A percentile compares a stretch with the other conserved stretches of the same genome.
Conservation (phyloP, 64 coral and sea anemone species). For the Trachythela sp. region DNA sequence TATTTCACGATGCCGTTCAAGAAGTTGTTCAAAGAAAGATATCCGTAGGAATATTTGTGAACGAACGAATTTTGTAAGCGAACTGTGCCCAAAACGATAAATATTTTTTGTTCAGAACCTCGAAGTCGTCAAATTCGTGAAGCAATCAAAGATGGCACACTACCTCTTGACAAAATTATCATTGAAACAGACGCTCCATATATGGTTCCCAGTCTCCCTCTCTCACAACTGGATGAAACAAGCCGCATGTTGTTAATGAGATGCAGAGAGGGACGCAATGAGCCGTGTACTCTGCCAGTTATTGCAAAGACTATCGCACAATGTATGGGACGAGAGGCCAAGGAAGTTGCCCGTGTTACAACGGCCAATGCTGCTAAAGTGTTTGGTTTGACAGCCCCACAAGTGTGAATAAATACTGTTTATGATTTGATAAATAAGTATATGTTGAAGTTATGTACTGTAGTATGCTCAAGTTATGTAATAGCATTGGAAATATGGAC, state of each 20-base stretch:
- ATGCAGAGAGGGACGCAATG: conserved; percentile 86
- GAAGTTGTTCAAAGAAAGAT: no score
- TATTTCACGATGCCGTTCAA: no score
- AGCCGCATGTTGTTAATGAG: conserved; percentile 66
- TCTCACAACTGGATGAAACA: conserved; percentile 63
- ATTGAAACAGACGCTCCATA: conserved; percentile 95
- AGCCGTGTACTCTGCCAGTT: conserved; percentile 84
- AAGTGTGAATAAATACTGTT: background rate
- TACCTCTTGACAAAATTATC: conserved; percentile 81
- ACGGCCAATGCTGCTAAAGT: conserved; percentile 71
- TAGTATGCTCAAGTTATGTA: no score
- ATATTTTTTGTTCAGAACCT: conserved; percentile 40
- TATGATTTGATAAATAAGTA: no score
- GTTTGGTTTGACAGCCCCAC: conserved; percentile 50
- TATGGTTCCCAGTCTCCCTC: conserved; percentile 93
- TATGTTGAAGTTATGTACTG: no score
- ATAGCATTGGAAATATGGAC: no score
- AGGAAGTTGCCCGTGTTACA: conserved; percentile 72
- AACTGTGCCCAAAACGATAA: background rate
- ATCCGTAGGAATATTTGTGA: no score
- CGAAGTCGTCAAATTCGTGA: conserved; percentile 66
- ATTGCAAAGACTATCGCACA: conserved; percentile 80
- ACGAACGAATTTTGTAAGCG: no score
- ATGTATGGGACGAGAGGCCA: conserved; percentile 61
- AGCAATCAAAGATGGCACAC: conserved; percentile 76